phyloP scores from a whole-genome alignment of 2,797 vertebrate species.

The Anas flavirostris region DNA sequence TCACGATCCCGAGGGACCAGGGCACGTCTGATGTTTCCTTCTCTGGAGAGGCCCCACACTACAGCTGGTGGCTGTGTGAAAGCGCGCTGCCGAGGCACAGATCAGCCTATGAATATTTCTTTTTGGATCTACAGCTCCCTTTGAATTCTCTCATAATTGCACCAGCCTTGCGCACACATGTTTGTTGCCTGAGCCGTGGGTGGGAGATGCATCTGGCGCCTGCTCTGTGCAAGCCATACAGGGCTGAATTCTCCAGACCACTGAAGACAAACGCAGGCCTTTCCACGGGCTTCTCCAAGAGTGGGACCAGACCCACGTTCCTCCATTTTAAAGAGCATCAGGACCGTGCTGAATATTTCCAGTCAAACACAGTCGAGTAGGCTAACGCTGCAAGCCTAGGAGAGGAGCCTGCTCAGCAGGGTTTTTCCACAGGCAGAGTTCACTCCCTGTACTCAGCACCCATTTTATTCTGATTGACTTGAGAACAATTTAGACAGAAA shows the following conservation, averaged over 20 bases:
- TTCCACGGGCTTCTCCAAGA: neutral
- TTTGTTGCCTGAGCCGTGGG: neutral
- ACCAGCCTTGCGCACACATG: conserved; percentile 27
- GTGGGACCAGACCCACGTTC: neutral
- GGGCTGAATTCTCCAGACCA: neutral
- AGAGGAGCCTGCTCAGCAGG: neutral
- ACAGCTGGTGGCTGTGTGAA: neutral
- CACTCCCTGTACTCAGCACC: neutral
- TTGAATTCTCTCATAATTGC: conserved; percentile 36
- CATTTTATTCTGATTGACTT: neutral
- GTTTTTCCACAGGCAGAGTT: neutral
- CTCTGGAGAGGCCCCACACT: neutral
- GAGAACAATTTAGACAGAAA: neutral
- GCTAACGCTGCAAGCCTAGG: neutral
- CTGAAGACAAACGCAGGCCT: neutral
- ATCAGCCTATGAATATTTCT: neutral
- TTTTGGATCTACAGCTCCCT: neutral
- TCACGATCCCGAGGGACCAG: neutral
- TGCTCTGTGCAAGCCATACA: neutral
- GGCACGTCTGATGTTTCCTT: neutral
- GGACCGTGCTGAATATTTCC: neutral
- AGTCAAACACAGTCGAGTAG: neutral
- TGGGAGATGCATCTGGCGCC: neutral
- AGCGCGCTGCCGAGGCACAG: neutral
- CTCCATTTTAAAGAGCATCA: neutral